Conservation (phyloP, 23 tunicate species). For the Ascidia mentula region DNA sequence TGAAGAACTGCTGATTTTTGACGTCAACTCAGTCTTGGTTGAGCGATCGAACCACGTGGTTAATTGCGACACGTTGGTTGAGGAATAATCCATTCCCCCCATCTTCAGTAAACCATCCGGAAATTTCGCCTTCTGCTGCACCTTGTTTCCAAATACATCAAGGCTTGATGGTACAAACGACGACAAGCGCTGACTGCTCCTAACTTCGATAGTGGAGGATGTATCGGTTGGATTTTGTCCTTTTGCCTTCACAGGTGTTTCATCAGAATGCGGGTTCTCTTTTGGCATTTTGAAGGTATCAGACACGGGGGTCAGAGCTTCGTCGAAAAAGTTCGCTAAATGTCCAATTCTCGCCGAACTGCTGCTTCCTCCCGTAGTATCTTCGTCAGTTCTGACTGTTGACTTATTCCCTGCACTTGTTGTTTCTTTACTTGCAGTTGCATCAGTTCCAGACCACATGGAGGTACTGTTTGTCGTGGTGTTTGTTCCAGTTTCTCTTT, state of each 20-base stretch:
- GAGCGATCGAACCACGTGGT: conserved; percentile 57
- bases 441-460: conserved; percentile 25
- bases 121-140: conserved; percentile 9
- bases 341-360: too few relatives aligned
- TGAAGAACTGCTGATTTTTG: not conserved
- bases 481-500: not conserved
- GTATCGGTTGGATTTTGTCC: conserved; percentile 4
- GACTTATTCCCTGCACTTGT: too few relatives aligned
- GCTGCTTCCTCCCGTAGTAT: too few relatives aligned
- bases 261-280: too few relatives aligned
- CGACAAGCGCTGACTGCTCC: conserved; percentile 43
- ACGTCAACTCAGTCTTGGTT: not conserved
- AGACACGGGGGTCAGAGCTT: too few relatives aligned
- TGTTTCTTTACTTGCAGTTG: too few relatives aligned
- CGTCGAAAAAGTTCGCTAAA: too few relatives aligned
- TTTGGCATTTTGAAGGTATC: too few relatives aligned
- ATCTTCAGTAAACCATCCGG: conserved; percentile 27
- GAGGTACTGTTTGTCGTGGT: not conserved
- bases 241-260: too few relatives aligned
- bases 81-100: conserved; percentile 51
- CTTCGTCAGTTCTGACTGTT: too few relatives aligned
- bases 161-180: conserved; percentile 8
- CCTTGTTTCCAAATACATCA: conserved; percentile 23
- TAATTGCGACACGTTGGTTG: conserved; percentile 56
- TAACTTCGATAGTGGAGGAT: not conserved